Base-by-base conservation (phyloP, 2,113 vertebrate genomes). In the Bostrychus sinensis region DNA sequence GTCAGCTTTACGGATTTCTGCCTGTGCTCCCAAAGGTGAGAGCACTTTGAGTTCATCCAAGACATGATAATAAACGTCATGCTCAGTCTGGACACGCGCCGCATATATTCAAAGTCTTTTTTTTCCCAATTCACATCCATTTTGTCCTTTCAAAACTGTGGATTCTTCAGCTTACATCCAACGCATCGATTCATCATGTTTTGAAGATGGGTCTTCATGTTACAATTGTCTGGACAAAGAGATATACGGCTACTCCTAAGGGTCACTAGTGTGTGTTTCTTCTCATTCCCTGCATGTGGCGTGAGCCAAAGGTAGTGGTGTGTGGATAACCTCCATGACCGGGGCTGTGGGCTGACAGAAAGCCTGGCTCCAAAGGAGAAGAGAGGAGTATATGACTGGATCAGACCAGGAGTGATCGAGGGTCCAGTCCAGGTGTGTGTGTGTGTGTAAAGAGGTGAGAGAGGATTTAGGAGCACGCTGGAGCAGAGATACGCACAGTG, bases 61-160 rank as follows among this genome's bases (percentile, higher is more conserved):
- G 77, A 87, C 77, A 79, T 37, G 36, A 82, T 86, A 81, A 84
- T 70, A 85, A 75, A 87, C 37, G 53, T 83, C 69, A 72, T 41
- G 66, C 69, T 75, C 67, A 70, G 68, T 57, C 48, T 77, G 66
- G 64, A 48, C 66, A 82, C 56, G 59, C 70, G 85, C 78, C 59
- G 69, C 71, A 82, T 75, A 57, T 65, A 81, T 86, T 79, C 56
- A 42, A 62, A 53, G 8, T 16, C 4, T 23, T 30, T 80, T 56
- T n/a, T 65, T 72, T 57, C 51, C 28, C 58, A 66, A 39, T 69
- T 59, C 63, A 66, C 56, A 59, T 83, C 62, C 42, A 66, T 46
- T 37, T 36, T 48, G 11, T 6, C 30, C 45, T 53, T 64, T 54
- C 67, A 72, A 66, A 77, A 74, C 25, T 43, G 59, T n/a, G 55